Evolutionary conservation across 2,888 invertebrate species (phyloP), one percentile per base, ranked within the genome.

Genomic region (Notocelia uddmanniana): DNA sequence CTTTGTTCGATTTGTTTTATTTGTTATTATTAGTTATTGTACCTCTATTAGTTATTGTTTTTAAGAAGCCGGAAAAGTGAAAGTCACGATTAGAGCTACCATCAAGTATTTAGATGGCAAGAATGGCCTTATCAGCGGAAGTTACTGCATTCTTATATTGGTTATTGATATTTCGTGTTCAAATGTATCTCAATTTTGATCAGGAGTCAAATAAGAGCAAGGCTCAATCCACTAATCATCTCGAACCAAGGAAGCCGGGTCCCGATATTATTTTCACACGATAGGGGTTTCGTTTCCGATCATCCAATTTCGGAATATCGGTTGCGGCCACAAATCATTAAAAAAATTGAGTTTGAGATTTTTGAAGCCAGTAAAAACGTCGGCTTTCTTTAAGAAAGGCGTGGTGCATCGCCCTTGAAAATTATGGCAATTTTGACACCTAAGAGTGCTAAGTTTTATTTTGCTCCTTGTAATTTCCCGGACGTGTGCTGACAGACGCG

Each of bases 361-460:
- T 90, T 89, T 79, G 84, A 83, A 84, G 80, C 77, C 80, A 79
- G 88, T 88, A 92, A 93, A 93, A 93, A 90, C 55, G 91, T 88
- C 92, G 90, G 91, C 89, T 86, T 87, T 84, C 85, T 89, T 89
- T 88, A 87, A 83, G 80, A 73, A 80, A 85, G 91, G 92, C 90
- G 93, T 85, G 89, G 87, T 85, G 82, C 82, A 82, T 80, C 83
- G 81, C 84, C 83, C 82, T 86, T 86, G 84, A 81, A 86, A 91
- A 93, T 93, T 92, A 93, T 88, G 93, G 93, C 92, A 93, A 93
- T 93, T 92, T 93, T 93, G 86, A 93, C 93, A 93, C 93, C 93
- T 93, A 87, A 89, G 85, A 90, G 92, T 91, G 93, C 90, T 92
- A 93, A 92, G 90, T 90, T 89, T 85, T 86, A 83, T 79, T 78